These are phyloP conservation scores for Vimba vimba DNA, from an alignment of 2,113 vertebrate genomes.

Conservation along the genomic window DNA sequence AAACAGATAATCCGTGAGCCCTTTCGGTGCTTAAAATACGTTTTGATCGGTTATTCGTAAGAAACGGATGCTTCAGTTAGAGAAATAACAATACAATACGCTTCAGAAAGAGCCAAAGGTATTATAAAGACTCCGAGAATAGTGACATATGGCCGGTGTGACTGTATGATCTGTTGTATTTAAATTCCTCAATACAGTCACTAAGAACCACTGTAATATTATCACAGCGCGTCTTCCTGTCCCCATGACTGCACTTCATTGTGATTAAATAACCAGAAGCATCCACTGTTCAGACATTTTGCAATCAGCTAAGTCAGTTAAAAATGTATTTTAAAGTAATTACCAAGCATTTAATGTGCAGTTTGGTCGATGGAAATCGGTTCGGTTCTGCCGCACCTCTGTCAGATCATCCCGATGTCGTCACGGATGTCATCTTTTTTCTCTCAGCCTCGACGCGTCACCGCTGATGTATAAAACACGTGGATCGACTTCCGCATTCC, in stretches of 20 bases:
- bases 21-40: background rate
- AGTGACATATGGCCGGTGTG: conserved; percentile 20
- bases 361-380: conserved; percentile 47
- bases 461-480: conserved; percentile 7
- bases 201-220: background rate
- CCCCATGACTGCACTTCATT: background rate
- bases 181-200: conserved; percentile 32
- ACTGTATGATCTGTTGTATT: background rate
- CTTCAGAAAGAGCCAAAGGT: background rate
- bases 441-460: conserved; percentile 14
- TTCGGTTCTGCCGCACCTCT: conserved; percentile 63
- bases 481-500: conserved; percentile 10
- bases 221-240: conserved; percentile 24
- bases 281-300: background rate
- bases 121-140: background rate
- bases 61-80: too few relatives aligned
- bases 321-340: conserved; percentile 37
- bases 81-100: background rate
- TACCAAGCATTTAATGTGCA: conserved; percentile 52
- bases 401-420: conserved; percentile 66
- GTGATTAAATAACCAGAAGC: background rate
- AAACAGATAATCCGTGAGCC: background rate
- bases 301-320: background rate
- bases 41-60: background rate
- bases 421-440: conserved; percentile 55